phyloP scores from a whole-genome alignment of 1,140 invertebrate genomes.

The Drosophila arizonae region DNA sequence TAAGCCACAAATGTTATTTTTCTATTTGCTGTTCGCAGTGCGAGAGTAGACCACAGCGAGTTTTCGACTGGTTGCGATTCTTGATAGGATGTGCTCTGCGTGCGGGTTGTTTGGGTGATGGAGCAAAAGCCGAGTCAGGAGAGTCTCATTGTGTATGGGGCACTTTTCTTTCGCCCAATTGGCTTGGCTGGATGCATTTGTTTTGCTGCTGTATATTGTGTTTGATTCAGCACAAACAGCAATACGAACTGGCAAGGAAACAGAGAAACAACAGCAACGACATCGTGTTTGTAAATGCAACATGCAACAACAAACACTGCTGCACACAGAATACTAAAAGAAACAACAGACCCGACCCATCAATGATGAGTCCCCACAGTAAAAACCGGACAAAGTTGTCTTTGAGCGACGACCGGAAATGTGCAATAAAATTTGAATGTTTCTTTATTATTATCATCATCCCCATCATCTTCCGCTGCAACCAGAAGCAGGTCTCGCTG shows the following conservation, averaged over 20 bases:
- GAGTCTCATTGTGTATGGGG: slow-evolving; percentile 2
- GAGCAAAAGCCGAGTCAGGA: slow-evolving; percentile 24
- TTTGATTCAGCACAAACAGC: slow-evolving; percentile 36
- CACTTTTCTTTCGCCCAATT: slow-evolving; percentile 42
- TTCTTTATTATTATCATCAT: slow-evolving; percentile 81
- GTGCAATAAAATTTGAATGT: slow-evolving; percentile 82
- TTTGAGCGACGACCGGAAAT: slow-evolving; percentile 74
- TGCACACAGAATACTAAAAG: slow-evolving; percentile 12
- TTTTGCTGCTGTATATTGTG: slow-evolving; percentile 24
- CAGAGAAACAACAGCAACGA: slow-evolving; percentile 22
- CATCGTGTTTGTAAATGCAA: slow-evolving; percentile 10
- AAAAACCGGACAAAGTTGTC: slow-evolving; percentile 23
- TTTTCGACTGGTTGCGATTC: slow-evolving; percentile 16
- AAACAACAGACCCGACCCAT: neutral
- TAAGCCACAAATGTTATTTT: slow-evolving; percentile 60
- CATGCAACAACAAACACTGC: slow-evolving; percentile 32
- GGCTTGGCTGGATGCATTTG: slow-evolving; percentile 30
- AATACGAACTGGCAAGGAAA: slow-evolving; percentile 28
- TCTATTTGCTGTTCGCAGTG: slow-evolving; percentile 24
- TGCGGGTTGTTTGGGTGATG: slow-evolving; percentile 31
- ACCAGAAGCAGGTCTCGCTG: slow-evolving; percentile 47
- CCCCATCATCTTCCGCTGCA: slow-evolving; percentile 70
- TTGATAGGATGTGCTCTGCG: slow-evolving; percentile 15
- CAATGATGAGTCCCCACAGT: slow-evolving; percentile 3
- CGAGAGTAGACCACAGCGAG: slow-evolving; percentile 33